phyloP scores from a whole-genome alignment of 2,797 vertebrate genomes.

The Xenops minutus region DNA sequence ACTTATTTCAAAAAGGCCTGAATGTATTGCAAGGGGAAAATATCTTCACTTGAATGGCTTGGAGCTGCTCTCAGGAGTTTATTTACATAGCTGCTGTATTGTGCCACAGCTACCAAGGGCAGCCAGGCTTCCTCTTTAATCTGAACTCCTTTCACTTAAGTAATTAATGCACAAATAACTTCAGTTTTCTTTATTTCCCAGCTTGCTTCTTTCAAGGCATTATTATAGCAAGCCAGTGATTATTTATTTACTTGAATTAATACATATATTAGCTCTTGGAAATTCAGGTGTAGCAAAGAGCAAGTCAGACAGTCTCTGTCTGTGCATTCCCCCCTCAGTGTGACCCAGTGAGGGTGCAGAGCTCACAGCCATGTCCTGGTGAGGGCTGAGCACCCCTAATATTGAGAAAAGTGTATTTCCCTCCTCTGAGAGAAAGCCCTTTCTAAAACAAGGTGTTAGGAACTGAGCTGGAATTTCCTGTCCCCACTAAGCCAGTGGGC shows the following conservation, averaged over 20 bases:
- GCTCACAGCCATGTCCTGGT: background rate
- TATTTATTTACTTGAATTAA: background rate
- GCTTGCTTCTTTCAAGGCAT: background rate
- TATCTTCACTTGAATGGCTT: conserved; percentile 1
- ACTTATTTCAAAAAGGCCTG: conserved; percentile 18
- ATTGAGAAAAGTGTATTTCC: background rate
- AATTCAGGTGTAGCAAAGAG: background rate
- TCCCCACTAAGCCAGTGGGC: background rate
- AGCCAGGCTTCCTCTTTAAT: background rate
- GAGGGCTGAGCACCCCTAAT: background rate
- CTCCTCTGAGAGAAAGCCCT: background rate
- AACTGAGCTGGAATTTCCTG: background rate
- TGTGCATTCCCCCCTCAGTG: accelerated
- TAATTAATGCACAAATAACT: background rate
- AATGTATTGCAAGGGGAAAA: background rate
- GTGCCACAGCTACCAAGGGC: background rate
- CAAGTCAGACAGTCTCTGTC: background rate
- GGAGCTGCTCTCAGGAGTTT: conserved; percentile 15
- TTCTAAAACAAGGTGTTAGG: background rate
- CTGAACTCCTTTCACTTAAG: background rate
- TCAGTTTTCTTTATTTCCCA: background rate
- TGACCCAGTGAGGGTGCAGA: background rate
- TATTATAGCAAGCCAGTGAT: background rate
- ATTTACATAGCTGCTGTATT: conserved; percentile 15
- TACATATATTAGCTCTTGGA: background rate